Evolutionary conservation across 2,113 vertebrate species (phyloP).

Genomic region (Trogon melanurus): DNA sequence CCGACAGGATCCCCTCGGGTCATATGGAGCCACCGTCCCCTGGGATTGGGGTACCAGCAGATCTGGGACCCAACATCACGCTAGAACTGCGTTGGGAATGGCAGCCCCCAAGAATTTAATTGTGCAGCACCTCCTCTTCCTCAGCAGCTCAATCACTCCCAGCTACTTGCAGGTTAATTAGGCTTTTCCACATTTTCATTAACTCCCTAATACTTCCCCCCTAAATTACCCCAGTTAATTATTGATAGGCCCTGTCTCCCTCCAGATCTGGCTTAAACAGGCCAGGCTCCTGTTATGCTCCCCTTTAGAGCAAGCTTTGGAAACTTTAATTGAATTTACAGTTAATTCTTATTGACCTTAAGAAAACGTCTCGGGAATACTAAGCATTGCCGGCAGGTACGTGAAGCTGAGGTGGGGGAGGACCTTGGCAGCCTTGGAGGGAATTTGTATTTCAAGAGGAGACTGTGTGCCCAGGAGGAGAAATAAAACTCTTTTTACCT

Average conservation of each 20-base stretch:
- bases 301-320: background rate
- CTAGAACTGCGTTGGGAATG: rapidly evolving
- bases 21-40: rapidly evolving
- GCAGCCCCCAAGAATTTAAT: rapidly evolving
- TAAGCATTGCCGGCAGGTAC: background rate
- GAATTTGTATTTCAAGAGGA: background rate
- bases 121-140: background rate
- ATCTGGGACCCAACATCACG: background rate
- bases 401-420: rapidly evolving
- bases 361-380: background rate
- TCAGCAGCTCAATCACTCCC: background rate
- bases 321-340: slow-evolving; percentile 41
- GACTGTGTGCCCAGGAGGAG: rapidly evolving
- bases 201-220: slow-evolving; percentile 20
- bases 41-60: rapidly evolving
- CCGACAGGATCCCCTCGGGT: too few species aligned
- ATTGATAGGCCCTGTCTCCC: slow-evolving; percentile 42
- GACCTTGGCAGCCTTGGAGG: background rate
- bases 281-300: background rate
- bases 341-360: slow-evolving; percentile 45
- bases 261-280: slow-evolving; percentile 1
- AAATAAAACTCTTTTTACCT: background rate
- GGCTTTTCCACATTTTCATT: slow-evolving; percentile 26
- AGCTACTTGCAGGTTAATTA: background rate
- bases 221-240: slow-evolving; percentile 59